Percentiles rank a stretch among this genome's conserved stretches.
Conservation (phyloP, 2,113 vertebrate genomes). For the Charadrius vociferus region DNA sequence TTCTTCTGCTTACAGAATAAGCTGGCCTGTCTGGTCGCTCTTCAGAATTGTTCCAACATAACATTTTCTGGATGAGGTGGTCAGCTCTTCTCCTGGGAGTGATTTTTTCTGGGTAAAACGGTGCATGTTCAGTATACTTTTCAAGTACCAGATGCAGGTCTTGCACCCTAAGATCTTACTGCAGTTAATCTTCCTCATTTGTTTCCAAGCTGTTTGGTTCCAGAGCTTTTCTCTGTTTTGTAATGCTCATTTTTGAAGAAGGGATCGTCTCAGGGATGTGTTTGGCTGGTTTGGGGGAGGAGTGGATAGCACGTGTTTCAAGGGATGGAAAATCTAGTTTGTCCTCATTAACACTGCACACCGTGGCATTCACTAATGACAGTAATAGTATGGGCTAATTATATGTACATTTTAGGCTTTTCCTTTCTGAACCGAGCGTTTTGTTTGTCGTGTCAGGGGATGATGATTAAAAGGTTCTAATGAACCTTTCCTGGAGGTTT, state of each 20-base stretch:
- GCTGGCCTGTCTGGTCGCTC: background rate
- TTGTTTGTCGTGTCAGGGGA: background rate
- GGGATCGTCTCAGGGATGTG: background rate
- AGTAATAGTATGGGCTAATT: background rate
- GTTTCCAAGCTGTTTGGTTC: background rate
- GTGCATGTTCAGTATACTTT: fast-evolving
- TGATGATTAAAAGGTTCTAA: background rate
- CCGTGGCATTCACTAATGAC: fast-evolving
- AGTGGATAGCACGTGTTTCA: background rate
- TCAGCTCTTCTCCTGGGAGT: fast-evolving
- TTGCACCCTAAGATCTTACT: background rate
- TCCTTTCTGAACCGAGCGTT: background rate
- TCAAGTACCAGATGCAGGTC: background rate
- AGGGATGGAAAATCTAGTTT: background rate
- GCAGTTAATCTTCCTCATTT: background rate
- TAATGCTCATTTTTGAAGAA: background rate
- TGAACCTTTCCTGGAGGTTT: background rate
- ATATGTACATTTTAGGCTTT: background rate
- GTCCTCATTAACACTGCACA: background rate
- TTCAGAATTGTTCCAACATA: background rate
- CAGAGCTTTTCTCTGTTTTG: background rate
- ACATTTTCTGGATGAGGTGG: background rate
- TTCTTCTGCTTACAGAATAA: background rate
- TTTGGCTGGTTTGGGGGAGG: background rate
- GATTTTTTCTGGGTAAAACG: background rate